Base-by-base conservation (phyloP, 2,113 vertebrate genomes). In the Prunella fulvescens region DNA sequence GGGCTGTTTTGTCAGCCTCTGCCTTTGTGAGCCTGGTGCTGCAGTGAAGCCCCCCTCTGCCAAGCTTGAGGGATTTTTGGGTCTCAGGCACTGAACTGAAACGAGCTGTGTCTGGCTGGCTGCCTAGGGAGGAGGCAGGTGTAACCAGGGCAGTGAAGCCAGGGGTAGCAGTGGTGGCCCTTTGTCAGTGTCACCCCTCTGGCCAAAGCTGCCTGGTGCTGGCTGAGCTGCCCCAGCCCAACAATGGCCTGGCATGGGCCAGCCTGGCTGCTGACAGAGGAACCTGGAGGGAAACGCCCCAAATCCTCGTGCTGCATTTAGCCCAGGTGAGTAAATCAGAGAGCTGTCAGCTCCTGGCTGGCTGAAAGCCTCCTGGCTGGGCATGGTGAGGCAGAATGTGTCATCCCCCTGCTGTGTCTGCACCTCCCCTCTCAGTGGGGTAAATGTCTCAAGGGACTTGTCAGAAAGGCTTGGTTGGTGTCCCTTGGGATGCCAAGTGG, bases 161-260 rank as follows among this genome's bases (percentile, higher is more conserved):
- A 0, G 1, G 2, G 14, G 39, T 26, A 28, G 64, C 50, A 78
- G 37, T 3, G 35, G 47, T 66, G 79, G 53, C 79, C 10, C 48
- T 69, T 42, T 5, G 6, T 39, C 50, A 71, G 37, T 7, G 3
- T 20, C 72, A 62, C 23, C 20, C 10, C 25, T 67, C 48, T 37
- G 53, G 47, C 35, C 67, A n/a, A 42, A 0, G 0, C 73, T 45
- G 62, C 80, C 51, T 19, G 1, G 9, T 23, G 51, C 71, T 25
- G 60, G 56, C 25, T 48, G 57, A 82, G 50, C 73, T 69, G 66
- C 40, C 33, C 58, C 77, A 39, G 19, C 35, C 57, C 50, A 25
- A 0, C n/a, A 39, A 1, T 18, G n/a, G 9, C 26, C 40, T 0
- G 1, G 14, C 1, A 3, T 0, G 0, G 47, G 20, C 25, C 64